Conservation (phyloP, 2,113 vertebrate genomes). For the Proterorhinus semilunaris region DNA sequence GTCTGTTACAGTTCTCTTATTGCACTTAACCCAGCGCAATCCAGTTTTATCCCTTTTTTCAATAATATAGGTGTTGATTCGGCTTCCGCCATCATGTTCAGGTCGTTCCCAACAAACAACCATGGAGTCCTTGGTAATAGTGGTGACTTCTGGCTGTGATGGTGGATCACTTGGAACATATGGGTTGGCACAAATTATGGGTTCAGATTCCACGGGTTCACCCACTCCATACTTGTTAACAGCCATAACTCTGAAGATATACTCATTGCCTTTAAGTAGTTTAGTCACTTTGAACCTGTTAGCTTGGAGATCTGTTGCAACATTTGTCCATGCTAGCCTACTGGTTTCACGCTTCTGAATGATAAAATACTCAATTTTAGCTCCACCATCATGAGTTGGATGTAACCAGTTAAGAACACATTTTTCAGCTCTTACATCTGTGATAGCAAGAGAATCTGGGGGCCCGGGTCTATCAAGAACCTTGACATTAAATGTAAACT, state of each 20-base stretch:
- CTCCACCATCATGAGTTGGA: slow-evolving; percentile 92
- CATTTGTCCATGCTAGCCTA: slow-evolving; percentile 94
- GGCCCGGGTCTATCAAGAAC: slow-evolving; percentile 96
- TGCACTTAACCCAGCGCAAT: slow-evolving; percentile 98
- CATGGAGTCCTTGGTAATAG: slow-evolving; percentile 95
- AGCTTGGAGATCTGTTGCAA: slow-evolving; percentile 89
- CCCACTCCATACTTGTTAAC: slow-evolving; percentile 97
- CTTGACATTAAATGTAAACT: slow-evolving; percentile 93
- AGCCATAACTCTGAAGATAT: slow-evolving; percentile 97
- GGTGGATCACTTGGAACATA: slow-evolving; percentile 91
- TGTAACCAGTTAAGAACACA: slow-evolving; percentile 94
- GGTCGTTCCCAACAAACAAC: slow-evolving; percentile 96
- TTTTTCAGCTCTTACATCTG: slow-evolving; percentile 91
- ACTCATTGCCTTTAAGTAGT: slow-evolving; percentile 95
- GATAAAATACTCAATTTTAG: slow-evolving; percentile 92
- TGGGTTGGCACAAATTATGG: slow-evolving; percentile 87
- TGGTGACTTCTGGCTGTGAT: slow-evolving; percentile 90
- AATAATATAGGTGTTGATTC: slow-evolving; percentile 91
- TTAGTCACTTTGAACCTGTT: slow-evolving; percentile 95
- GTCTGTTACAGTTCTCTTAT: slow-evolving; percentile 91
- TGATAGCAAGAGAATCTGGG: slow-evolving; percentile 87
- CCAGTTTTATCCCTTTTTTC: slow-evolving; percentile 92
- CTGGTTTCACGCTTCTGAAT: slow-evolving; percentile 97
- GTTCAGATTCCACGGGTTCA: slow-evolving; percentile 90
- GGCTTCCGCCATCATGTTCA: slow-evolving; percentile 93